phyloP scores from a whole-genome alignment of 1,140 invertebrate genomes.

The Rhyacophila brunnea region DNA sequence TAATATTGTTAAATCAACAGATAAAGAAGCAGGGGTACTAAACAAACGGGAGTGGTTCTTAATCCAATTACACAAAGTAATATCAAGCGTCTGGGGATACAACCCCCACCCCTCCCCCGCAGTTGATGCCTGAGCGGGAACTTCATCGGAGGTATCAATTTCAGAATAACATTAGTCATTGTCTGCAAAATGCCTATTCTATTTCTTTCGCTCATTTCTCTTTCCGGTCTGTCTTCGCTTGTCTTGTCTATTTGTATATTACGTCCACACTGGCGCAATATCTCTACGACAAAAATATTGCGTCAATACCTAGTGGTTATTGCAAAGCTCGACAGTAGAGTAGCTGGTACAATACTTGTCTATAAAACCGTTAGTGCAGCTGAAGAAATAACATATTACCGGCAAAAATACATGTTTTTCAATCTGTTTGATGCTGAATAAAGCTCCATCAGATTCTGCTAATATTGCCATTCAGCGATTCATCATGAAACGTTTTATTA shows the following conservation, averaged over 20 bases:
- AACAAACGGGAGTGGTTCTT: conserved; percentile 37
- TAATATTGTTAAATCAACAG: conserved; percentile 36
- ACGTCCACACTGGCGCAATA: neutral
- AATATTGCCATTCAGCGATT: too few relatives aligned
- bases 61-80: conserved; percentile 37
- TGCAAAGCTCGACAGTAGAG: too few relatives aligned
- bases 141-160: conserved; percentile 34
- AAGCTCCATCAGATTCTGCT: too few relatives aligned
- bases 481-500: too few relatives aligned
- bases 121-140: conserved; percentile 2
- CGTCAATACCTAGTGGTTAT: too few relatives aligned
- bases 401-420: too few relatives aligned
- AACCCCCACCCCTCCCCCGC: neutral
- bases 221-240: neutral
- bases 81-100: conserved; percentile 29
- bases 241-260: neutral
- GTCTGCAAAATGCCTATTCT: conserved; percentile 33
- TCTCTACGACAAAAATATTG: too few relatives aligned
- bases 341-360: too few relatives aligned
- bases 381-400: too few relatives aligned
- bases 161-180: conserved; percentile 36
- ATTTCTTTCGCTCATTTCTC: conserved; percentile 29
- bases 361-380: too few relatives aligned
- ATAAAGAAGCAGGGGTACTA: conserved; percentile 29
- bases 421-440: too few relatives aligned